Evolutionary conservation across 2,113 vertebrate species (phyloP), one percentile per base, ranked within the genome.

Genomic region (Platichthys flesus): DNA sequence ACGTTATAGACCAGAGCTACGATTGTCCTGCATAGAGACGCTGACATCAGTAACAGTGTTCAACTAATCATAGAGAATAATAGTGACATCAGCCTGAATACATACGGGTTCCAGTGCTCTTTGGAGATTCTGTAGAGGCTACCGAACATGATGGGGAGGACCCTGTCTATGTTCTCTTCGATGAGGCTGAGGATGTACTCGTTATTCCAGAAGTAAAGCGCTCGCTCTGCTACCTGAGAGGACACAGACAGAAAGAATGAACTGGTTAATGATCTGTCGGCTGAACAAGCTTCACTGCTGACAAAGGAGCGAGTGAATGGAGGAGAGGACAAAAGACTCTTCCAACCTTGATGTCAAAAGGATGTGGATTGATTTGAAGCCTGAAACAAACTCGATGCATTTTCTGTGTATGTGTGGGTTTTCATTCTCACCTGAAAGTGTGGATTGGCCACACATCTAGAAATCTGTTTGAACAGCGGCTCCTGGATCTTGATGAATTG

Each of bases 31-130:
- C 65, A 72, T 60, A 68, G n/a, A 87, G 0, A 42, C 14, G 2
- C 52, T 0, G 2, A 0, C 23, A 18, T 74, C 56, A 76, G 31
- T 23, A 21, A 79, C 42, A 51, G 47, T 18, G 16, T 51, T 18
- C 20, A 2, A 21, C 35, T 35, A 9, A 35, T 35, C 9, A 35
- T 35, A 31, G 28, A 31, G 28, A 31, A 31, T 49, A 3, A 18
- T 16, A 16, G 16, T 16, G 45, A 49, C 16, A 49, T 49, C 0
- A 23, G 51, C 12, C n/a, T 21, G n/a, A 35, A 60, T 82, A 97
- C 98, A 16, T 95, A 99, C 98, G 90, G 96, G 88, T 99, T 99
- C 98, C 98, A 99, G 96, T 99, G 98, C 87, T 99, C 98, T 95
- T 99, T 99, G 94, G 98, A 99, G 94, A 99, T 98, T 90, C 96